phyloP scores from a whole-genome alignment of 2,888 invertebrate species.

The Ormyrus thymus region DNA sequence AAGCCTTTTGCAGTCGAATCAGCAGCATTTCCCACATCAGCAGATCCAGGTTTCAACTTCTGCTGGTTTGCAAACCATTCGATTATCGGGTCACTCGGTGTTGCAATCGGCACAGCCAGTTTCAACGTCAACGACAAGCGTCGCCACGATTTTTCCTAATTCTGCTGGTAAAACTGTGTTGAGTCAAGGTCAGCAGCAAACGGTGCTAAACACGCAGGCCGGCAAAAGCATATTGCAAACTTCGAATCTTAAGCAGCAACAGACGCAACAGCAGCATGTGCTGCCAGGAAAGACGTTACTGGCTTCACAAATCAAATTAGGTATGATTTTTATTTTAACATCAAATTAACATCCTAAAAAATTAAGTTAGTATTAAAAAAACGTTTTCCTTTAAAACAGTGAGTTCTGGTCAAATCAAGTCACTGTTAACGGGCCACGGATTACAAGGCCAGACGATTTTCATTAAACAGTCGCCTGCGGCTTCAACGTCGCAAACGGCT shows the following conservation, averaged over 20 bases:
- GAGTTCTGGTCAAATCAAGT: constrained; percentile 72
- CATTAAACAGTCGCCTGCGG: constrained; percentile 71
- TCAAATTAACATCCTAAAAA: background rate
- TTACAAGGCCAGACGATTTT: constrained; percentile 73
- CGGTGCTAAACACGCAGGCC: constrained; percentile 63
- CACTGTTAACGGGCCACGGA: constrained; percentile 71
- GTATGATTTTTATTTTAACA: constrained; percentile 11
- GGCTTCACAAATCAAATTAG: constrained; percentile 72
- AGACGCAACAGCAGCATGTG: constrained; percentile 66
- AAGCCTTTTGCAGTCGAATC: constrained; percentile 72
- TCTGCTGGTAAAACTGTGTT: constrained; percentile 61
- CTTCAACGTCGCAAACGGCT: constrained; percentile 61
- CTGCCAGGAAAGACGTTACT: constrained; percentile 72
- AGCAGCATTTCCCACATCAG: constrained; percentile 72
- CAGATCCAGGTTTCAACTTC: constrained; percentile 74
- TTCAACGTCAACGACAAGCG: constrained; percentile 68
- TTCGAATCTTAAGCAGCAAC: constrained; percentile 67
- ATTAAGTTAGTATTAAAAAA: background rate
- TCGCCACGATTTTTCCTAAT: constrained; percentile 75
- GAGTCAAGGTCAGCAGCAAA: constrained; percentile 62
- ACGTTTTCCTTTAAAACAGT: constrained; percentile 56
- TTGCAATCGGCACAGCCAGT: constrained; percentile 73
- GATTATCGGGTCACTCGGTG: constrained; percentile 76
- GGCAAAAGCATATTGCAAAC: constrained; percentile 68
- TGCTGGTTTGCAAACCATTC: constrained; percentile 77